Evolutionary conservation across 1,140 invertebrate genomes (phyloP).

Genomic region (Drosophila navojoa): DNA sequence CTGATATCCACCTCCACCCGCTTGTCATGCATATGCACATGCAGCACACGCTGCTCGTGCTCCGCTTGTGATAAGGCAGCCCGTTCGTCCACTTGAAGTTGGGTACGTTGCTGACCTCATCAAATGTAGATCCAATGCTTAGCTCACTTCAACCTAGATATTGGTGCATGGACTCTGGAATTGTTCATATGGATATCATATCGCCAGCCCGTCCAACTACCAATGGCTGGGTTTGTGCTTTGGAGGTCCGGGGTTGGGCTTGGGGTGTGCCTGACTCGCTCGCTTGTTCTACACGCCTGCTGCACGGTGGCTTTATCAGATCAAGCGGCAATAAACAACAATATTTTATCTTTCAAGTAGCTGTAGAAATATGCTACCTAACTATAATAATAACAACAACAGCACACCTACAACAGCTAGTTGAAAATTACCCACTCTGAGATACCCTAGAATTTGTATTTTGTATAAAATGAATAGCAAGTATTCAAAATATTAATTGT

Average conservation of each 20-base stretch:
- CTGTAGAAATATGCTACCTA: conserved; percentile 82
- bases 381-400: conserved; percentile 47
- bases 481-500: too few species aligned
- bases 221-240: conserved; percentile 13
- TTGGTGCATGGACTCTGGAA: conserved; percentile 44
- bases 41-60: conserved; percentile 31
- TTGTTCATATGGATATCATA: conserved; percentile 75
- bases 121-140: conserved; percentile 73
- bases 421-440: neutral
- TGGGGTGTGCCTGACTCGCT: conserved; percentile 16
- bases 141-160: conserved; percentile 55
- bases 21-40: conserved; percentile 3
- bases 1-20: too few species aligned
- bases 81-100: conserved; percentile 47
- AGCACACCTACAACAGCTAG: conserved; percentile 1
- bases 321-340: conserved; percentile 83
- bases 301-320: conserved; percentile 83
- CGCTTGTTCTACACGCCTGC: conserved; percentile 71
- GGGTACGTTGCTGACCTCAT: conserved; percentile 77
- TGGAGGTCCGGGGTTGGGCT: too few species aligned
- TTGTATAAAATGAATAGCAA: too few species aligned
- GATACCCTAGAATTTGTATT: neutral
- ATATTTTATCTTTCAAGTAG: conserved; percentile 84
- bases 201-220: conserved; percentile 41
- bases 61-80: conserved; percentile 46